phyloP scores from a whole-genome alignment of 2,888 invertebrate genomes.

The Scrobipalpa costella region DNA sequence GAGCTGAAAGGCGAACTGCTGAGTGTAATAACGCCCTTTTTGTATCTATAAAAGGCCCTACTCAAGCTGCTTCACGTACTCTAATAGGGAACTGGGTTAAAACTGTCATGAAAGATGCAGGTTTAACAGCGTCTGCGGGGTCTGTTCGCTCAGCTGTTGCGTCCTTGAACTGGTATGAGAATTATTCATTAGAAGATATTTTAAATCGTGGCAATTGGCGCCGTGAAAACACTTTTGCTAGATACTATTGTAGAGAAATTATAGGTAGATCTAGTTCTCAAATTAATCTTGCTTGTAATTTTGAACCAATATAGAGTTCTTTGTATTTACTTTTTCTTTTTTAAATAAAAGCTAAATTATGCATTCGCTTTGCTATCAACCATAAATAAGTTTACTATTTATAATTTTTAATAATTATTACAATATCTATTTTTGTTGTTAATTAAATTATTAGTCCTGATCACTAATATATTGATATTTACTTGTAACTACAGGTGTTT shows the following conservation, averaged over 20 bases:
- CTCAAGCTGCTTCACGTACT: background rate
- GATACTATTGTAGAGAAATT: conserved; percentile 26
- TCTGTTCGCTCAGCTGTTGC: conserved; percentile 33
- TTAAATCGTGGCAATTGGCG: conserved; percentile 28
- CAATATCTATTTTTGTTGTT: background rate
- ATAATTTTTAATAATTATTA: background rate
- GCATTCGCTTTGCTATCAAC: background rate
- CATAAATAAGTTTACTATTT: background rate
- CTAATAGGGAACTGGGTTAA: conserved; percentile 15
- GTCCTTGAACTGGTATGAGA: conserved; percentile 31
- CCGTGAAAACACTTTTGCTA: conserved; percentile 27
- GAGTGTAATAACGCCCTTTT: conserved; percentile 10
- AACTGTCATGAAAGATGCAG: background rate
- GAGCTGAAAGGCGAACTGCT: conserved; percentile 7
- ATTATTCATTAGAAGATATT: conserved; percentile 29
- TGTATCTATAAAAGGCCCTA: background rate
- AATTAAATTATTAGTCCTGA: background rate
- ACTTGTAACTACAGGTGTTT: background rate
- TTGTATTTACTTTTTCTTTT: background rate
- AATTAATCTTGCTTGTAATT: conserved; percentile 8
- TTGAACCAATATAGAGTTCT: conserved; percentile 10
- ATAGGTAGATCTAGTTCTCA: background rate
- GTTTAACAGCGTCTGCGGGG: conserved; percentile 25
- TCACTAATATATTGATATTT: background rate
- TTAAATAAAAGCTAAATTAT: no score